Conservation (phyloP, 2,797 vertebrate species). For the Chiroxiphia lanceolata region DNA sequence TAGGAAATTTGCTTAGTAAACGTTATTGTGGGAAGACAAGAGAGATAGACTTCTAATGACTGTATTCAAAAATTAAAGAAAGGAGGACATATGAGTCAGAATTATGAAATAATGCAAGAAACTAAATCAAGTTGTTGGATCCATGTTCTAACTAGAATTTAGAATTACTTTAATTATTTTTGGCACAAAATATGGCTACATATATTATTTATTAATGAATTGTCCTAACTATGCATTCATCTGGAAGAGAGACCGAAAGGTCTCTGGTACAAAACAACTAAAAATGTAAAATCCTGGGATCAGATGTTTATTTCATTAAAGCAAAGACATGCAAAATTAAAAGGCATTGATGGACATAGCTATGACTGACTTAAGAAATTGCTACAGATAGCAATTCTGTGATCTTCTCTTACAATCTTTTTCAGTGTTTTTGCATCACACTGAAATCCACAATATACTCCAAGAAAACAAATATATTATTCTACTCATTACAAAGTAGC, state of each 20-base stretch:
- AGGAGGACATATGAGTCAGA: background rate
- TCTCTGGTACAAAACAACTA: background rate
- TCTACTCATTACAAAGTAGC: constrained; percentile 33
- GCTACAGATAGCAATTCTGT: background rate
- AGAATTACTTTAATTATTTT: background rate
- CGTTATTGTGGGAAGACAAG: background rate
- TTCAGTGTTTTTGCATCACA: background rate
- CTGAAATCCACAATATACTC: background rate
- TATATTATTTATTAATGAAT: background rate
- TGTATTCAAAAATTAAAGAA: background rate
- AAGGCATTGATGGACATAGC: background rate
- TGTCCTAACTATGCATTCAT: background rate
- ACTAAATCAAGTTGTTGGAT: background rate
- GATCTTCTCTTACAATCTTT: background rate
- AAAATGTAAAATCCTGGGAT: background rate
- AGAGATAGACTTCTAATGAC: background rate
- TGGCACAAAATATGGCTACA: background rate
- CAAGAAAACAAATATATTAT: constrained; percentile 29
- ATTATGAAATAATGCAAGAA: background rate
- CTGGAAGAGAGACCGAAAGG: background rate
- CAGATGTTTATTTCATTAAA: background rate
- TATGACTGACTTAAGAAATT: background rate
- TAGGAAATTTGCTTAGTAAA: background rate
- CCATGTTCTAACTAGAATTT: background rate
- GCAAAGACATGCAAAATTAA: background rate